Conservation (phyloP, 2,888 invertebrate genomes). For the Luperina testacea region DNA sequence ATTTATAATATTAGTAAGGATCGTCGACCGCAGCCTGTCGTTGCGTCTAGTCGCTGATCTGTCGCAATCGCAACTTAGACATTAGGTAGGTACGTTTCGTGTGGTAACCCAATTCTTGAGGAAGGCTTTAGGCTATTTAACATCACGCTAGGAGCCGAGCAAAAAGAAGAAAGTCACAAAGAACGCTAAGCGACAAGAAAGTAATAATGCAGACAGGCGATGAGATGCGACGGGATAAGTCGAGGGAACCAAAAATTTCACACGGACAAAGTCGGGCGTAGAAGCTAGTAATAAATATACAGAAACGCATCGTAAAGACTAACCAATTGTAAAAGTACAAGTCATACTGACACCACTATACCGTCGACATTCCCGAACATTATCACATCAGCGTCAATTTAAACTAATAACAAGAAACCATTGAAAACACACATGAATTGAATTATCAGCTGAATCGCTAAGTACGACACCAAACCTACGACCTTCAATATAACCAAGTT, state of each 20-base stretch:
- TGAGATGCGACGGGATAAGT: too few relatives aligned
- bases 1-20: too few relatives aligned
- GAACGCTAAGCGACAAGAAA: too few relatives aligned
- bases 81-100: background rate
- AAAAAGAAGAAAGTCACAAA: too few relatives aligned
- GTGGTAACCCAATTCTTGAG: too few relatives aligned
- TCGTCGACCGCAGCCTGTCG: background rate
- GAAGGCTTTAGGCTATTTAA: too few relatives aligned
- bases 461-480: background rate
- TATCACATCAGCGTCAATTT: background rate
- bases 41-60: background rate
- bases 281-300: too few relatives aligned
- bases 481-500: constrained; percentile 19
- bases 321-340: background rate
- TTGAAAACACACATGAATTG: background rate
- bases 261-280: too few relatives aligned
- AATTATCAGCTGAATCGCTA: background rate
- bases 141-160: too few relatives aligned
- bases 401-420: background rate
- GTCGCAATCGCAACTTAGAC: background rate
- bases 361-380: background rate
- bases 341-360: too few relatives aligned
- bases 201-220: too few relatives aligned
- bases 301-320: background rate
- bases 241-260: too few relatives aligned